Base-by-base conservation (phyloP, 2,113 vertebrate genomes). In the Pseudois nayaur region DNA sequence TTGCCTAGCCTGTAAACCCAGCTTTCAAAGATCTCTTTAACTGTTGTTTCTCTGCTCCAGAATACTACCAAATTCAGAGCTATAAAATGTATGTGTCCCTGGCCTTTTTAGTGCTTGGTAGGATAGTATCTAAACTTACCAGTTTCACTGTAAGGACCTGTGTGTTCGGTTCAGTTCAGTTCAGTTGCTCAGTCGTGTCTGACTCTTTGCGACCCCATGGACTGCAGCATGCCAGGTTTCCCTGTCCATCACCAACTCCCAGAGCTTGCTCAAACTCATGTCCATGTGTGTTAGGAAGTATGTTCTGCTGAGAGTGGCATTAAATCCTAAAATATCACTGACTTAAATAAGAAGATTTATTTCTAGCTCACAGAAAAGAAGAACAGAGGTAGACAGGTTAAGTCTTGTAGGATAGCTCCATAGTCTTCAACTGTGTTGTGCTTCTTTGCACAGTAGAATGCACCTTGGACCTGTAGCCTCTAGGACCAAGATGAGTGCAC, bases 311-410 rank as follows among this genome's bases (percentile, higher is more conserved):
- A 95, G 62, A 97, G 62, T 64, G 89, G 52, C 25, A 9, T 67
- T 78, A 95, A 90, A 90, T 95, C 85, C 85, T 90, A 92, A 94
- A 90, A 87, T 83, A 45, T 31, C 21, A 27, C 6, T 95, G 52
- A 31, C 64, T 87, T 92, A 87, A 43, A 40, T 50, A 93, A 71
- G 62, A 85, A 85, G 36, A 8, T 78, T 54, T 60, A 54, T 85
- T 87, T 91, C 78, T 67, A 12, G 67, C 79, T 79, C 52, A 57
- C 3, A 5, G 92, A 45, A 83, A 55, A 83, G 48, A 82, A 52
- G 50, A 94, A 27, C n/a, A 81, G 62, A 94, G 62, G 54, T n/a
- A 48, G 50, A 74, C 88, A 62, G 88, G 88, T n/a, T 14, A 45
- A 31, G n/a, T 33, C 74, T 67, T 78, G 15, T 17, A 15, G 23